Percentiles rank a stretch among this genome's conserved stretches.
These are phyloP conservation scores for Tapirus terrestris DNA, from an alignment of 2,113 vertebrate genomes.

Conservation along the genomic window DNA sequence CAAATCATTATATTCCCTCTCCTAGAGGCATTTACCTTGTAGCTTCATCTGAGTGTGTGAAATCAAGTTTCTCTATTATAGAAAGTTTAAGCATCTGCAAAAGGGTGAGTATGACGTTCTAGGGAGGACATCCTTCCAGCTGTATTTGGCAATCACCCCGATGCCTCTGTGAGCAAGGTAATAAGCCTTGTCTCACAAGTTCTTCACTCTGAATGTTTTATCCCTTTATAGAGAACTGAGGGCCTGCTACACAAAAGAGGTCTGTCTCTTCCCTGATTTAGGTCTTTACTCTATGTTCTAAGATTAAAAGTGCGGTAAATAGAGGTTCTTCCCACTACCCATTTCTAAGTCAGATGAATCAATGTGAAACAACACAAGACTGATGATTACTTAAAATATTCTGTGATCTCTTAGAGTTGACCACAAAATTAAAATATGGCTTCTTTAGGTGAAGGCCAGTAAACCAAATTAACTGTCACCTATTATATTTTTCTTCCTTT, in stretches of 20 bases:
- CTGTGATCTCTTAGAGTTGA: not conserved
- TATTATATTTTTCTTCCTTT: not conserved
- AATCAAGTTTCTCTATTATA: not conserved
- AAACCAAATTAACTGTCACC: not conserved
- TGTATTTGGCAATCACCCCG: not conserved
- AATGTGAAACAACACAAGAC: not conserved
- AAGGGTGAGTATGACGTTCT: fast-evolving
- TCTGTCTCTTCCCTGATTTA: not conserved
- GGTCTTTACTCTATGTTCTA: not conserved
- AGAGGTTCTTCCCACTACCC: not conserved
- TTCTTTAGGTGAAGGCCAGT: not conserved
- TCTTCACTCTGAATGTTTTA: not conserved
- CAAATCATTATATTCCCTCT: not conserved
- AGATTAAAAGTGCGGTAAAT: not conserved
- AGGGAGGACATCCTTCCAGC: not conserved
- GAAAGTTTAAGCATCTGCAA: not conserved
- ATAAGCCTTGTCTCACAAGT: not conserved
- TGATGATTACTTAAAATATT: not conserved
- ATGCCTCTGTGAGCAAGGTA: too few species aligned
- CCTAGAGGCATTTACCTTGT: not conserved
- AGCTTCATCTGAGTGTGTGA: not conserved
- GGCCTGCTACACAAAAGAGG: not conserved
- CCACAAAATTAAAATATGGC: not conserved
- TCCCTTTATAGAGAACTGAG: not conserved
- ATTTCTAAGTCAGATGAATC: not conserved